A percentile compares a stretch with the other conserved stretches of the same genome.
phyloP scores from a whole-genome alignment of 2,113 vertebrate genomes.

The Tragelaphus scriptus region DNA sequence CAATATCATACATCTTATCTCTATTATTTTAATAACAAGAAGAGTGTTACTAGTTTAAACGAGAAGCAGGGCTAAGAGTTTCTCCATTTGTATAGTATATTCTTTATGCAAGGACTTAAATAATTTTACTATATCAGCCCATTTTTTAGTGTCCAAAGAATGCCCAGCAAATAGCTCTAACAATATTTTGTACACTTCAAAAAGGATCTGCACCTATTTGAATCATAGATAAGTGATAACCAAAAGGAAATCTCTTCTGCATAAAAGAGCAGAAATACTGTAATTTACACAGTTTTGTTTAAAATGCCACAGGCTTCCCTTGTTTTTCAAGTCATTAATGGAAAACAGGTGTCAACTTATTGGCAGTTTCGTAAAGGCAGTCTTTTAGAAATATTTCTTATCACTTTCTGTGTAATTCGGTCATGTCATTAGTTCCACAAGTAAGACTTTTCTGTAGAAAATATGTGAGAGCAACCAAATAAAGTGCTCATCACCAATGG shows the following conservation, averaged over 20 bases:
- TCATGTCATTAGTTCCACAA: not conserved
- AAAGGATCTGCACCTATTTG: not conserved
- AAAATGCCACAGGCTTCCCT: conserved; percentile 21
- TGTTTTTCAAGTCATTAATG: conserved; percentile 50
- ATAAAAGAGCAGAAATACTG: conserved; percentile 19
- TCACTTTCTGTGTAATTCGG: conserved; percentile 23
- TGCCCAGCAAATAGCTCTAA: not conserved
- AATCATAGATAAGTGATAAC: not conserved
- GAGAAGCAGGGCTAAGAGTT: not conserved
- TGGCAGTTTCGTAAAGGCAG: conserved; percentile 31
- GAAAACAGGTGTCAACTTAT: conserved; percentile 44
- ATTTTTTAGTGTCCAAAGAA: conserved; percentile 1
- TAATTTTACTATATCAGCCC: not conserved
- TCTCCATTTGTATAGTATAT: not conserved
- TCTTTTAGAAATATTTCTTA: conserved; percentile 38
- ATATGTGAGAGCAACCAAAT: conserved; percentile 34
- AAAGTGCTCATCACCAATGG: not conserved
- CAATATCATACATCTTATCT: not conserved
- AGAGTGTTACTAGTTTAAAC: not conserved
- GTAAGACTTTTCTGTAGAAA: conserved; percentile 30
- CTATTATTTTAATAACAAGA: not conserved
- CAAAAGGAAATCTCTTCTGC: not conserved
- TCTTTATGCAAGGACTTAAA: not conserved
- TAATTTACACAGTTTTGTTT: conserved; percentile 36
- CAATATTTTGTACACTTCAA: not conserved